Evolutionary conservation across 1,140 invertebrate species (phyloP).

Genomic region (Antheraea mylitta): DNA sequence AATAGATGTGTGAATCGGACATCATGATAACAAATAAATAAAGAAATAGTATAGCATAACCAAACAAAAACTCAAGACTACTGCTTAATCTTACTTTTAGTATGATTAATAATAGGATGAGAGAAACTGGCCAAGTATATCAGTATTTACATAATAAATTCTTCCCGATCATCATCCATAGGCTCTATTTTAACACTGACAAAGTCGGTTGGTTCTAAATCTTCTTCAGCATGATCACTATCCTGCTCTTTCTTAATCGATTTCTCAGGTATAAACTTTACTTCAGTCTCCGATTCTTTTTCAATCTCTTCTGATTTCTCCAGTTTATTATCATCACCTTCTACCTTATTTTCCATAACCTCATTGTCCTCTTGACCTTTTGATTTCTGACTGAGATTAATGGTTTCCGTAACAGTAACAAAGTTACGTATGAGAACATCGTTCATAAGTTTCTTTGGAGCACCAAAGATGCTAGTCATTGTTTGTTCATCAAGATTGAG

Average conservation of each 20-base stretch:
- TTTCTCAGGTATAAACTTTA: neutral
- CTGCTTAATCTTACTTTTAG: too few relatives aligned
- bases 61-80: too few relatives aligned
- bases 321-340: constrained; percentile 19
- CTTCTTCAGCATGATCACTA: constrained; percentile 26
- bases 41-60: too few relatives aligned
- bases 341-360: constrained; percentile 23
- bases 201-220: constrained; percentile 63
- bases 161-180: constrained; percentile 36
- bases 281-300: constrained; percentile 18
- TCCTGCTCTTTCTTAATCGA: constrained; percentile 27
- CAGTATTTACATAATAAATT: constrained; percentile 2
- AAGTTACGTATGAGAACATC: constrained; percentile 44
- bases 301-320: constrained; percentile 29
- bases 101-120: neutral
- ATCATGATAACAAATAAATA: too few relatives aligned
- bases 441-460: constrained; percentile 41
- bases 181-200: constrained; percentile 67
- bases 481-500: constrained; percentile 58
- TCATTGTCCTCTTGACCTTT: constrained; percentile 24
- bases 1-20: too few relatives aligned
- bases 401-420: constrained; percentile 35
- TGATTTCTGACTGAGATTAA: constrained; percentile 15
- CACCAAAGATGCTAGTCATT: constrained; percentile 65
- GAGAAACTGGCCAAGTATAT: constrained; percentile 1